phyloP scores from a whole-genome alignment of 1,140 invertebrate genomes.

The Grapholita molesta region DNA sequence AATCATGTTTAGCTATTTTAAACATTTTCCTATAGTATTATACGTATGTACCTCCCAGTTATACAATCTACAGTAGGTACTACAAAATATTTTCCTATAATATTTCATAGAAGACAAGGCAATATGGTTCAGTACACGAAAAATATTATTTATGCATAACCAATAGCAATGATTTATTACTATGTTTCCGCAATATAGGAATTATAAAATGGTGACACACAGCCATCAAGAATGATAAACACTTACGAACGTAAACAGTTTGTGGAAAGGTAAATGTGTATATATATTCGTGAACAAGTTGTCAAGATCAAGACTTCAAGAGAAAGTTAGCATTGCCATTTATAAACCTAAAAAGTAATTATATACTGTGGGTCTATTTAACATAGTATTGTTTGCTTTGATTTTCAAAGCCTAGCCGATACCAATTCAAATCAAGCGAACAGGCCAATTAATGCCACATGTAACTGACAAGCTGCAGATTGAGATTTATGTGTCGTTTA shows the following conservation, averaged over 20 bases:
- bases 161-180: not conserved
- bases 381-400: not conserved
- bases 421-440: not conserved
- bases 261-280: too few species aligned
- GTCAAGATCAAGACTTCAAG: too few species aligned
- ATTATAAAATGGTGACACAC: slow-evolving; percentile 1
- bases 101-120: not conserved
- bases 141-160: not conserved
- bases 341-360: too few species aligned
- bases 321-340: too few species aligned
- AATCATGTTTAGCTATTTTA: too few species aligned
- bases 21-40: too few species aligned
- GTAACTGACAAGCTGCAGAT: not conserved
- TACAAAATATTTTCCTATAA: not conserved
- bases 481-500: not conserved
- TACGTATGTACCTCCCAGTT: too few species aligned
- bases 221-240: not conserved
- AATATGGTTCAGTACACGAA: not conserved
- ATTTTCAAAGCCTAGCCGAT: not conserved
- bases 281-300: too few species aligned
- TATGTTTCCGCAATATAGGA: not conserved
- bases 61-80: too few species aligned
- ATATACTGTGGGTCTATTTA: too few species aligned
- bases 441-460: not conserved
- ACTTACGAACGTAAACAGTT: too few species aligned